Evolutionary conservation across 2,888 invertebrate genomes (phyloP), one percentile per base, ranked within the genome.

Genomic region (Cheilosia soror): DNA sequence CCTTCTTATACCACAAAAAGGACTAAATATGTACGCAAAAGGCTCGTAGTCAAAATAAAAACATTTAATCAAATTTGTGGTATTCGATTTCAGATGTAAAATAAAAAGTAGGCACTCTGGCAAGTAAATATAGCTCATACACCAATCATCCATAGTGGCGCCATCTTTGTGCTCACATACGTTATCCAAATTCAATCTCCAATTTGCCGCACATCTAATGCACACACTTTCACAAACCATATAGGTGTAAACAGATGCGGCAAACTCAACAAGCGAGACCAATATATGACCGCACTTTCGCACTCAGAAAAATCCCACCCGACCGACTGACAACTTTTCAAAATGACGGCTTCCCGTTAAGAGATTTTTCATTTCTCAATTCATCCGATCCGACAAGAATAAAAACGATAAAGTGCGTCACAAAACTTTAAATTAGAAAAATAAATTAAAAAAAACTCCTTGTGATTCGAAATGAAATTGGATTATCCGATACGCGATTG

Each of bases 321-420:
- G 75, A 83, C 9, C 27, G 58, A 65, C 72, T 80, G 76, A 85
- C 72, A 81, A 85, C 81, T 85, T 85, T 85, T 85, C 85, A 85
- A 85, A 85, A 85, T 85, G 85, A 85, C 85, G 85, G 85, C 85
- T 85, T 85, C 80, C 81, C 80, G 81, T 85, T 85, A 85, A 81
- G 51, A 85, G 51, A 73, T 77, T 81, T 85, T 85, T 77, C 79
- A 66, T 66, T 78, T 71, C 63, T 65, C 65, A 66, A 80, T 63
- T 63, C 53, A 81, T 72, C 57, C 75, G 76, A 85, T 85, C 71
- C 72, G 76, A 81, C 53, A 57, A 76, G 49, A 37, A 63, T 47
- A 58, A 76, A 60, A 79, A 65, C 71, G 65, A 33, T 71, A 73
- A 60, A 77, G 66, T 68, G 72, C 44, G 79, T 77, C 77, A 68